phyloP scores from a whole-genome alignment of 2,113 vertebrate genomes.

The Erpornis zantholeuca region DNA sequence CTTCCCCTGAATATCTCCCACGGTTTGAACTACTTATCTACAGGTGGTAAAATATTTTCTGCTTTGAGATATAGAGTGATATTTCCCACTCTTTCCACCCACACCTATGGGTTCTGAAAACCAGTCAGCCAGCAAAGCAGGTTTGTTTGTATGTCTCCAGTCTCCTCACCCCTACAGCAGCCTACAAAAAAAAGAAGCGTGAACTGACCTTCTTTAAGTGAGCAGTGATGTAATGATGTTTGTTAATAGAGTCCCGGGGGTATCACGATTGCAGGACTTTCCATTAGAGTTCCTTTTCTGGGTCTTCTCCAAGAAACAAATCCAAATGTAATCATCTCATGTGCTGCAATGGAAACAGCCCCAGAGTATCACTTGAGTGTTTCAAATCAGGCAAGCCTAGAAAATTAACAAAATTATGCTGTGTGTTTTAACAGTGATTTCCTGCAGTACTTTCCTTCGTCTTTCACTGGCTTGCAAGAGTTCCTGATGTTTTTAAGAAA shows the following conservation, averaged over 20 bases:
- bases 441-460: neutral
- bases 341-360: neutral
- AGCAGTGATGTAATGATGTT: neutral
- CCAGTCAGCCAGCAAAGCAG: neutral
- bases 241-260: neutral
- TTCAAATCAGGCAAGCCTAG: neutral
- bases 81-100: neutral
- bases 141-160: neutral
- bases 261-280: neutral
- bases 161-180: neutral
- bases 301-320: constrained; percentile 35
- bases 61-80: neutral
- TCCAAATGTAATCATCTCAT: neutral
- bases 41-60: neutral
- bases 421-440: neutral
- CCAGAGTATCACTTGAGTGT: neutral
- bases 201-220: neutral
- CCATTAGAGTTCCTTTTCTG: neutral
- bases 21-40: neutral
- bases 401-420: neutral
- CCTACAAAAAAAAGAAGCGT: neutral
- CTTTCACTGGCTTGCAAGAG: neutral
- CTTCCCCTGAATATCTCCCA: neutral
- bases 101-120: neutral
- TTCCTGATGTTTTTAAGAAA: neutral